phyloP scores from a whole-genome alignment of 2,888 invertebrate genomes.

The Ectemnius cavifrons region DNA sequence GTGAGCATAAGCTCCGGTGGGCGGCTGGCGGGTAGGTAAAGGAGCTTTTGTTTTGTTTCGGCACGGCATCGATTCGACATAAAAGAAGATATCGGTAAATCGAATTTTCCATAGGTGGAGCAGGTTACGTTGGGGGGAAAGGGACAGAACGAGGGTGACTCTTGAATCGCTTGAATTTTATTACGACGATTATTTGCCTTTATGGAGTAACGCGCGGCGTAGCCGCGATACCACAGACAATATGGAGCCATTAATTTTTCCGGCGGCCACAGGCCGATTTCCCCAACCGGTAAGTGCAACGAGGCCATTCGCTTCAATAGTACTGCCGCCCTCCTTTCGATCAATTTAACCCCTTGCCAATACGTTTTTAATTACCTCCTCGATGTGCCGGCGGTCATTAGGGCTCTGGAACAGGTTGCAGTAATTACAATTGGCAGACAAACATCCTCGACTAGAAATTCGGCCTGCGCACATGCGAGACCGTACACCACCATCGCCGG shows the following conservation, averaged over 20 bases:
- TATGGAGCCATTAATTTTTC: constrained; percentile 40
- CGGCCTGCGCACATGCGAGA: not conserved
- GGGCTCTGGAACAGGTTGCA: constrained; percentile 21
- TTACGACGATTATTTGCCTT: constrained; percentile 37
- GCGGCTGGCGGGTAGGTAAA: not conserved
- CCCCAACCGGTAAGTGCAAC: not conserved
- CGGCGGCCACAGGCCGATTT: constrained; percentile 21
- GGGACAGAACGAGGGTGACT: not conserved
- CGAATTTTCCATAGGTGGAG: not conserved
- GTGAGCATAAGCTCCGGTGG: not conserved
- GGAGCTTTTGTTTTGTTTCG: constrained; percentile 3
- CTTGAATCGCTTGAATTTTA: constrained; percentile 30
- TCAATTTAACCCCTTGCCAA: constrained; percentile 21
- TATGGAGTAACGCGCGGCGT: constrained; percentile 24
- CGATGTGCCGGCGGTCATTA: constrained; percentile 24
- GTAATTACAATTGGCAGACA: constrained; percentile 45
- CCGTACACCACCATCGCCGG: not conserved
- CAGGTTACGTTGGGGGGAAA: not conserved
- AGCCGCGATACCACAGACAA: constrained; percentile 26
- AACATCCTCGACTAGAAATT: constrained; percentile 25
- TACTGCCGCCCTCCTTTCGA: constrained; percentile 15
- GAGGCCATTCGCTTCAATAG: constrained; percentile 10
- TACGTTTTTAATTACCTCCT: constrained; percentile 44
- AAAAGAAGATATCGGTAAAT: constrained; percentile 14
- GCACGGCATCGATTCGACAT: not conserved